Evolutionary conservation across 2,888 invertebrate genomes (phyloP).

Genomic region (Drosophila anomelani): DNA sequence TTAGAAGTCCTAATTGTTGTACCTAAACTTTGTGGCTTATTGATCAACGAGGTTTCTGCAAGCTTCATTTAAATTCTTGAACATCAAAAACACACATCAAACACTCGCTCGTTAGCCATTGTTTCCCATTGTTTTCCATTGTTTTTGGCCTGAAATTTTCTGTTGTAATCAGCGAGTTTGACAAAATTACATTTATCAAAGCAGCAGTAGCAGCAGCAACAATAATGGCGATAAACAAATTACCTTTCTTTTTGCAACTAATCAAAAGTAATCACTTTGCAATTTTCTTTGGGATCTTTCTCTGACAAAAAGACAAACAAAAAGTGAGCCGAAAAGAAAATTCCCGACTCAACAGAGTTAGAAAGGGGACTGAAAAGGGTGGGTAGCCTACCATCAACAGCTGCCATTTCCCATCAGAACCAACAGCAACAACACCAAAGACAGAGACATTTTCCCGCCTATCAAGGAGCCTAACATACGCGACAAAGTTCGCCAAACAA

Average conservation of each 20-base stretch:
- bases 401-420: constrained; percentile 61
- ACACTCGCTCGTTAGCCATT: constrained; percentile 59
- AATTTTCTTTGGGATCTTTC: constrained; percentile 59
- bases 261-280: constrained; percentile 81
- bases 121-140: constrained; percentile 25
- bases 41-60: not conserved
- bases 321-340: constrained; percentile 64
- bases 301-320: constrained; percentile 72
- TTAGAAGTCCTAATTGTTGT: not conserved
- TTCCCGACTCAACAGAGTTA: constrained; percentile 57
- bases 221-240: constrained; percentile 68
- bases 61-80: not conserved
- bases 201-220: constrained; percentile 33
- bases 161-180: constrained; percentile 70
- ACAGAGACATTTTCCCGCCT: constrained; percentile 73
- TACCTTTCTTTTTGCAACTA: constrained; percentile 80
- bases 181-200: constrained; percentile 72
- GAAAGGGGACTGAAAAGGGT: constrained; percentile 1
- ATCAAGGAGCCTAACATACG: constrained; percentile 62
- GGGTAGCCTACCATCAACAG: constrained; percentile 60
- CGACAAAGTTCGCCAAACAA: constrained; percentile 77
- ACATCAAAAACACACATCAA: constrained; percentile 30
- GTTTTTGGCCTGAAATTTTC: constrained; percentile 23
- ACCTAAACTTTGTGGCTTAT: not conserved
- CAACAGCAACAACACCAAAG: constrained; percentile 58